Conservation (phyloP, 2,797 vertebrate genomes). For the Danio jaintianensis region DNA sequence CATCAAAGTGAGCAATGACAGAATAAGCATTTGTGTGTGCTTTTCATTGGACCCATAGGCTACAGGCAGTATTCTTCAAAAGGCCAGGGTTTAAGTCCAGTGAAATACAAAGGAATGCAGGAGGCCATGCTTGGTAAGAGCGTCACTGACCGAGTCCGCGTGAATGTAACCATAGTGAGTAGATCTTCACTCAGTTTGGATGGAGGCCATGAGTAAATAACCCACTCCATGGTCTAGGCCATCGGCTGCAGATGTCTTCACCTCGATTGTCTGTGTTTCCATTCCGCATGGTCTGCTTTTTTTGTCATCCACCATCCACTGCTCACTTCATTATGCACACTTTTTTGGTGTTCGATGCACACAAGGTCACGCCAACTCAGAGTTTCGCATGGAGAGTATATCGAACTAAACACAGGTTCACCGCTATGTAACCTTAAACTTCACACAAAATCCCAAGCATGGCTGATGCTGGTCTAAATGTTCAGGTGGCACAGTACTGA, state of each 20-base stretch:
- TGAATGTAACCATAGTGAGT: constrained; percentile 46
- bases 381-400: constrained; percentile 23
- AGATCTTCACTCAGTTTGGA: constrained; percentile 50
- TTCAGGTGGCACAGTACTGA: constrained; percentile 65
- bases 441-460: constrained; percentile 74
- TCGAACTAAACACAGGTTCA: constrained; percentile 39
- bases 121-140: constrained; percentile 56
- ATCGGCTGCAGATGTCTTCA: constrained; percentile 58
- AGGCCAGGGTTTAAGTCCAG: constrained; percentile 57
- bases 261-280: constrained; percentile 48
- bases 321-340: constrained; percentile 36
- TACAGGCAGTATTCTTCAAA: constrained; percentile 61
- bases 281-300: constrained; percentile 51
- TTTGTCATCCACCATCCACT: constrained; percentile 44
- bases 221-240: constrained; percentile 38
- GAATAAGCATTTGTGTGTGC: constrained; percentile 49
- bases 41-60: constrained; percentile 55
- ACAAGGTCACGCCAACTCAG: neutral
- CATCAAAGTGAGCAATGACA: constrained; percentile 8
- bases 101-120: constrained; percentile 56
- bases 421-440: constrained; percentile 20
- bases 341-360: constrained; percentile 6
- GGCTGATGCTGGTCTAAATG: constrained; percentile 79
- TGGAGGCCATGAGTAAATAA: constrained; percentile 52
- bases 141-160: constrained; percentile 31